Evolutionary conservation across 1,140 invertebrate species (phyloP).

Genomic region (Solen grandis): DNA sequence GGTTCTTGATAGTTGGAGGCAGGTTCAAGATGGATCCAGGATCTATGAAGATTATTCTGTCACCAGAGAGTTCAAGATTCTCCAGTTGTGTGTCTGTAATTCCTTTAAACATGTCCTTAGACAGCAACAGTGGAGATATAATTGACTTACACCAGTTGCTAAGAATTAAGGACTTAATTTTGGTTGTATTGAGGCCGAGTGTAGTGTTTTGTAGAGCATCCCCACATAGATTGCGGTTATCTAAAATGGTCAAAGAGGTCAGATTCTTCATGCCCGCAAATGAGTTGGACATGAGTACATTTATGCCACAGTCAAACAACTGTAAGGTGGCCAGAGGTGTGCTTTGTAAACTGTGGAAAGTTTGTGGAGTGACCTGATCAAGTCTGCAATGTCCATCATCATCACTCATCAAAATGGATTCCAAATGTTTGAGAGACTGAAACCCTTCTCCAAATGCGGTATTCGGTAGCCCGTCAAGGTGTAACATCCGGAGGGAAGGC

Average conservation of each 20-base stretch:
- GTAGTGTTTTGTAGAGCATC: conserved; percentile 22
- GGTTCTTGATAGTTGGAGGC: not conserved
- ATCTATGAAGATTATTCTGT: conserved; percentile 3
- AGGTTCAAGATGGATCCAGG: not conserved
- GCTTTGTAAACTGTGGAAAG: too few relatives aligned
- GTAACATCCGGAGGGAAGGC: too few relatives aligned
- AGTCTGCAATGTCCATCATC: too few relatives aligned
- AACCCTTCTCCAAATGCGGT: too few relatives aligned
- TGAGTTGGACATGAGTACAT: not conserved
- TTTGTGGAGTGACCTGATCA: too few relatives aligned
- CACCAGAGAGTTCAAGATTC: not conserved
- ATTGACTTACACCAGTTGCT: conserved; percentile 4
- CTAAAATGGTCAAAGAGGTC: not conserved
- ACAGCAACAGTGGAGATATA: not conserved
- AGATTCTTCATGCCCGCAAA: not conserved
- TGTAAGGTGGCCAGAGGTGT: too few relatives aligned
- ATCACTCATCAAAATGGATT: too few relatives aligned
- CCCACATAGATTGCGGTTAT: not conserved
- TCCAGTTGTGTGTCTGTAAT: conserved; percentile 9
- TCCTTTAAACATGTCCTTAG: not conserved
- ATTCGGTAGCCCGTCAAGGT: too few relatives aligned
- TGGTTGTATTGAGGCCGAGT: conserved; percentile 22
- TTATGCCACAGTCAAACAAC: conserved; percentile 7
- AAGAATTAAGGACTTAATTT: not conserved
- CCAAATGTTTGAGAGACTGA: too few relatives aligned